Percentiles rank a stretch among this genome's conserved stretches.
phyloP scores from a whole-genome alignment of 2,113 vertebrate species.

The Barbus barbus region DNA sequence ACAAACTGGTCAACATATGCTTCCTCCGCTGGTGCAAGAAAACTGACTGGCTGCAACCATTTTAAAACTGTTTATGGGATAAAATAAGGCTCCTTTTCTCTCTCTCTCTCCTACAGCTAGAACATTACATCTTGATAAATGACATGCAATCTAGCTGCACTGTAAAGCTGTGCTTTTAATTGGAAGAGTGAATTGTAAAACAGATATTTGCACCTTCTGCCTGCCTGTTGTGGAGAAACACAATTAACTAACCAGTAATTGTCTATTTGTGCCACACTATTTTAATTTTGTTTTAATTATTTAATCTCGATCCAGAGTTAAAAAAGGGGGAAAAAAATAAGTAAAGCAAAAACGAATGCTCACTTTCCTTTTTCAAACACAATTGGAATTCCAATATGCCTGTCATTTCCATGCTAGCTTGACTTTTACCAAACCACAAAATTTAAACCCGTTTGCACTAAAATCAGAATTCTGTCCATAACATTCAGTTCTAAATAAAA shows the following conservation, averaged over 20 bases:
- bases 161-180: background rate
- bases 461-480: slow-evolving; percentile 70
- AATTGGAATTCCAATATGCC: background rate
- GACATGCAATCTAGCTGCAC: background rate
- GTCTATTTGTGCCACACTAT: slow-evolving; percentile 41
- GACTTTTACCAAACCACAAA: background rate
- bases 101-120: background rate
- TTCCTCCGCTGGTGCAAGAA: background rate
- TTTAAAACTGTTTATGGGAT: background rate
- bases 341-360: too few species aligned
- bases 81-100: background rate
- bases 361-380: background rate
- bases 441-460: slow-evolving; percentile 26
- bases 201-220: slow-evolving; percentile 59
- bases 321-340: background rate
- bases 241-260: background rate
- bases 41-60: background rate
- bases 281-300: background rate
- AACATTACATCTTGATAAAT: slow-evolving; percentile 21
- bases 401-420: background rate
- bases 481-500: slow-evolving; percentile 49
- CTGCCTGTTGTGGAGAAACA: slow-evolving; percentile 37
- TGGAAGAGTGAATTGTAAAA: slow-evolving; percentile 16
- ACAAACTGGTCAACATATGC: background rate
- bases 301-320: background rate